Evolutionary conservation across 2,888 invertebrate genomes (phyloP).

Genomic region (Pediacus dermestoides): DNA sequence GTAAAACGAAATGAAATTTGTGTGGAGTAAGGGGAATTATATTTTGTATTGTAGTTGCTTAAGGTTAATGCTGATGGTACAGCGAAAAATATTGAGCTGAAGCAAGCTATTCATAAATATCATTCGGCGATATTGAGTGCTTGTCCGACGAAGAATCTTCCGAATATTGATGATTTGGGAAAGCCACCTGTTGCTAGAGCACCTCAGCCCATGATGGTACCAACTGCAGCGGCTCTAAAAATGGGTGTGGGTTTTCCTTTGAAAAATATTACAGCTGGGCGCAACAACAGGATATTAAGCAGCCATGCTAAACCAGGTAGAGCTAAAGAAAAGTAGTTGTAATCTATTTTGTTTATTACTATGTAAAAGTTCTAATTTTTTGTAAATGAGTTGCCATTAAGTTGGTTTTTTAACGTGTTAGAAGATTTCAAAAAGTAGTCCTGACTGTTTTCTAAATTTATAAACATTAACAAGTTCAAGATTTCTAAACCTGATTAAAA

Average conservation of each 20-base stretch:
- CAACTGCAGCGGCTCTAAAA: conserved; percentile 79
- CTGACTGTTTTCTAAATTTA: too few species aligned
- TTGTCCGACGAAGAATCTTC: conserved; percentile 59
- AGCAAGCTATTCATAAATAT: conserved; percentile 59
- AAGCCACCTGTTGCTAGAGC: conserved; percentile 44
- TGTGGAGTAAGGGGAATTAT: conserved; percentile 6
- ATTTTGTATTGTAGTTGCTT: conserved; percentile 45
- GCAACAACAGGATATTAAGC: conserved; percentile 67
- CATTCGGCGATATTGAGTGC: conserved; percentile 60
- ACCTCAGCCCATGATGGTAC: conserved; percentile 61
- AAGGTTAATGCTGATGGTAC: conserved; percentile 65
- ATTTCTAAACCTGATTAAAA: too few species aligned
- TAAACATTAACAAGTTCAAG: too few species aligned
- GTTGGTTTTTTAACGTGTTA: too few species aligned
- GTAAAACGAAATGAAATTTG: conserved; percentile 45
- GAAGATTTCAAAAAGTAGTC: too few species aligned
- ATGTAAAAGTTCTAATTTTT: too few species aligned
- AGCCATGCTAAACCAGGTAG: conserved; percentile 56
- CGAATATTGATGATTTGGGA: conserved; percentile 58
- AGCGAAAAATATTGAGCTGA: conserved; percentile 57
- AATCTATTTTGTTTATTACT: conserved; percentile 8
- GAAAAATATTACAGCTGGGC: conserved; percentile 62
- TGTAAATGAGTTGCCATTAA: too few species aligned
- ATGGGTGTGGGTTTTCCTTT: conserved; percentile 84
- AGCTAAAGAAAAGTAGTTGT: conserved; percentile 7